Evolutionary conservation across 2,888 invertebrate species (phyloP).

Genomic region (Brachyptera putata): DNA sequence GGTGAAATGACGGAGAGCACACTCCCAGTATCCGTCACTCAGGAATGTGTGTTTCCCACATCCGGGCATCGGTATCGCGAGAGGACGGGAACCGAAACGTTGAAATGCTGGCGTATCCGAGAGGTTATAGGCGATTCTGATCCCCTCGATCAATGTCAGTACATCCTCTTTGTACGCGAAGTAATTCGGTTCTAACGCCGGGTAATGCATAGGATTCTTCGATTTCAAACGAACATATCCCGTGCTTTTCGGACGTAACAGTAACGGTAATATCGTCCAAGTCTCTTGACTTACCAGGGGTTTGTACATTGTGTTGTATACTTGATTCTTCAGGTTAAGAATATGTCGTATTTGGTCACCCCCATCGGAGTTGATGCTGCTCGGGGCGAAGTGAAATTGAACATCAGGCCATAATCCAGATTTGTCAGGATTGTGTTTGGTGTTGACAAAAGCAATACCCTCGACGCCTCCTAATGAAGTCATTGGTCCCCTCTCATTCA

Average conservation of each 20-base stretch:
- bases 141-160: conserved; percentile 69
- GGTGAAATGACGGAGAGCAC: conserved; percentile 76
- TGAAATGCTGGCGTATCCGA: conserved; percentile 78
- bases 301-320: conserved; percentile 81
- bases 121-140: conserved; percentile 47
- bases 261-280: conserved; percentile 76
- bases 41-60: conserved; percentile 68
- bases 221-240: conserved; percentile 83
- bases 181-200: conserved; percentile 88
- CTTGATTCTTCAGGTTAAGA: conserved; percentile 68
- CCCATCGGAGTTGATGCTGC: conserved; percentile 77
- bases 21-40: conserved; percentile 84
- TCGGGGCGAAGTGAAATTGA: conserved; percentile 82
- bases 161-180: conserved; percentile 78
- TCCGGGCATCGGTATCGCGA: conserved; percentile 76
- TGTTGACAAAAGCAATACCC: conserved; percentile 81
- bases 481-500: conserved; percentile 78
- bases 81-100: conserved; percentile 71
- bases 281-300: conserved; percentile 73
- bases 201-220: conserved; percentile 74
- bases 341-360: conserved; percentile 65
- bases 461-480: conserved; percentile 78
- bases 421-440: conserved; percentile 71
- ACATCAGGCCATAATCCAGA: conserved; percentile 77
- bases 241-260: conserved; percentile 79